Percentiles rank a stretch among this genome's conserved stretches.
These are phyloP conservation scores for Phoebastria nigripes DNA, from an alignment of 2,797 vertebrate species.

Conservation along the genomic window DNA sequence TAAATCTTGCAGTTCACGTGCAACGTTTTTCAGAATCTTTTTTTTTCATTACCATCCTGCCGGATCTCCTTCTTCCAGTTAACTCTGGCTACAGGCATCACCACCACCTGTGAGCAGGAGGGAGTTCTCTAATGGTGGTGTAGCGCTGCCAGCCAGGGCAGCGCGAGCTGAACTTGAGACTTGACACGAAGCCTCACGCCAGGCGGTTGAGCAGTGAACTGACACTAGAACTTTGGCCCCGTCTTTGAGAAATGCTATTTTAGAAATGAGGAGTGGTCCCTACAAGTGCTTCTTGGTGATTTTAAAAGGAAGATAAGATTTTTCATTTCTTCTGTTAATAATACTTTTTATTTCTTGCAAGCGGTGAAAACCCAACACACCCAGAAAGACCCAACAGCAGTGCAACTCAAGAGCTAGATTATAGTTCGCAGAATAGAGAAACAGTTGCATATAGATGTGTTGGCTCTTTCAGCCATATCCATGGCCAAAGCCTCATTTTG, in stretches of 20 bases:
- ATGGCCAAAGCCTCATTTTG: not conserved
- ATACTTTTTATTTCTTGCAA: not conserved
- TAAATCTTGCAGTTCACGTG: not conserved
- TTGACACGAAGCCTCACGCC: accelerated
- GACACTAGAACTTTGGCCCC: not conserved
- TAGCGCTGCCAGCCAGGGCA: not conserved
- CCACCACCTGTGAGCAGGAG: not conserved
- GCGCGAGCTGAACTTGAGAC: not conserved
- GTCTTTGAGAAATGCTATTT: not conserved
- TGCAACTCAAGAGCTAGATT: not conserved
- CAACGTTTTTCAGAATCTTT: not conserved
- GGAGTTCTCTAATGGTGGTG: not conserved
- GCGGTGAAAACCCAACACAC: not conserved
- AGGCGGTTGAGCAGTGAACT: not conserved
- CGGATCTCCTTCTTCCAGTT: not conserved
- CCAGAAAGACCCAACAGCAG: not conserved
- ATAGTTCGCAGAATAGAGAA: not conserved
- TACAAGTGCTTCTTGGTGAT: not conserved
- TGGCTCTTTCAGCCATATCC: not conserved
- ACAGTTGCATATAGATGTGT: not conserved
- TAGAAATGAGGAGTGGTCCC: not conserved
- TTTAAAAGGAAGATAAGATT: not conserved
- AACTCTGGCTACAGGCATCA: not conserved
- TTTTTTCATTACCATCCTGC: not conserved
- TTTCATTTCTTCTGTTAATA: not conserved